Evolutionary conservation across 2,888 invertebrate species (phyloP), one percentile per base, ranked within the genome.

Genomic region (Entomobrya multifasciata): DNA sequence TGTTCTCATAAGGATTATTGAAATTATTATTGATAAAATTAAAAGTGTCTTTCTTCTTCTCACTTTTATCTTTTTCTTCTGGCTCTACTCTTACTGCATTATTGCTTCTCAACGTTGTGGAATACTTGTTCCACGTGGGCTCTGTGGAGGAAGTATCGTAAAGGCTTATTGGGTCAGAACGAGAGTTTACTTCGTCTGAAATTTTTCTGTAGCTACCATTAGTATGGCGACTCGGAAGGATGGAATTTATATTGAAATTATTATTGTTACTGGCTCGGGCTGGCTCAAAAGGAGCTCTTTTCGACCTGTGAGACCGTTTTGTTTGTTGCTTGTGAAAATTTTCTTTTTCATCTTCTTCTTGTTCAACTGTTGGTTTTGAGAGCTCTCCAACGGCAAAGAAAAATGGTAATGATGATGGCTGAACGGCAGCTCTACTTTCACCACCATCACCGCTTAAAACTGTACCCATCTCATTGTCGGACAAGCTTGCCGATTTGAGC

Each of bases 21-120:
- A 62, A 72, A 74, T 80, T 74, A 80, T 79, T 65, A 74, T 65
- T 86, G 74, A 80, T 86, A 74, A 80, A 80, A 86, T 86, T 86
- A 70, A 74, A 62, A 74, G 22, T 74, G 74, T 80, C 55, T 70
- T 85, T 60, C 30, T 67, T 70, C 22, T 67, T 44, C 41, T 41
- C 55, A 20, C 41, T 57, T 17, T 57, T 44, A 44, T 41, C 17
- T 2, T 17, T 22, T 27, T 57, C 30, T 36, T 27, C 49, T 52
- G 17, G 15, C 22, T 70, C 80, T 22, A 49, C 65, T 22, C 13
- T 47, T 41, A 25, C 25, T 10, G 41, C 41, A 81, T 81, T 70
- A 81, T 81, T 80, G 55, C 67, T 77, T 22, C 20, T 57, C 20
- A 30, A 41, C 22, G 44, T 60, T 44, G 25, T 55, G 15, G 17